These are phyloP conservation scores for Andrena trimmerana DNA, from an alignment of 2,888 invertebrate species.

Conservation along the genomic window DNA sequence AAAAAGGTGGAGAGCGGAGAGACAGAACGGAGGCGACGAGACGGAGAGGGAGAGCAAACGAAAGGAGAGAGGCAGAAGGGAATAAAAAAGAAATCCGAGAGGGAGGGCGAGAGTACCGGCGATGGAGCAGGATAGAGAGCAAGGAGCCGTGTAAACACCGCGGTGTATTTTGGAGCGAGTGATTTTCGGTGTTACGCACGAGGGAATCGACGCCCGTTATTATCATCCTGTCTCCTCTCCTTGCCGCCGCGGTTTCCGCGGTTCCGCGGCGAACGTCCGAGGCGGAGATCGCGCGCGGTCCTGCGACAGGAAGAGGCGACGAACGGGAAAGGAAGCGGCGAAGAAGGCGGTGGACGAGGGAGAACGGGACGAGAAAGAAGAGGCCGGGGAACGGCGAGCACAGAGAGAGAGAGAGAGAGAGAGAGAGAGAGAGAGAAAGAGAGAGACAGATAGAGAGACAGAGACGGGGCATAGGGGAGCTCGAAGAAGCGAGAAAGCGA, in stretches of 20 bases:
- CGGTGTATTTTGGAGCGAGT: constrained; percentile 51
- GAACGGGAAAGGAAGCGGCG: background rate
- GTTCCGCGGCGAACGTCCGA: background rate
- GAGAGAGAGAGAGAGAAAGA: constrained; percentile 10
- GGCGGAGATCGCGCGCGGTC: constrained; percentile 24
- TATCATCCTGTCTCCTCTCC: background rate
- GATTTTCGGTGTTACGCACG: constrained; percentile 49
- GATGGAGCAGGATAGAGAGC: constrained; percentile 24
- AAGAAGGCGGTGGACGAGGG: constrained; percentile 21
- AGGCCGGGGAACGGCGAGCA: background rate
- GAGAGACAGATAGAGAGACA: constrained; percentile 12
- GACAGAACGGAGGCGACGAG: constrained; percentile 21
- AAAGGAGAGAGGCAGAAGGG: constrained; percentile 13
- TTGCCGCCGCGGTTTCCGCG: too few species aligned
- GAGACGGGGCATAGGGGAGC: background rate
- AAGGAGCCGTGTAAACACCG: constrained; percentile 50
- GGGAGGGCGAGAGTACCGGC: constrained; percentile 12
- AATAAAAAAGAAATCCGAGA: constrained; percentile 34
- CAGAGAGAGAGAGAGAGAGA: constrained; percentile 25
- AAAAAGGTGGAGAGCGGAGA: constrained; percentile 39
- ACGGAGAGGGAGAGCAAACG: constrained; percentile 23
- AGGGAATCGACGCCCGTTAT: constrained; percentile 32
- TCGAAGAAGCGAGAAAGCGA: constrained; percentile 28
- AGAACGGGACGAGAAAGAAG: constrained; percentile 20
- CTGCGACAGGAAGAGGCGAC: constrained; percentile 45